These are phyloP conservation scores for Scaptomyza hsui DNA, from an alignment of 1,140 invertebrate species.

Conservation along the genomic window DNA sequence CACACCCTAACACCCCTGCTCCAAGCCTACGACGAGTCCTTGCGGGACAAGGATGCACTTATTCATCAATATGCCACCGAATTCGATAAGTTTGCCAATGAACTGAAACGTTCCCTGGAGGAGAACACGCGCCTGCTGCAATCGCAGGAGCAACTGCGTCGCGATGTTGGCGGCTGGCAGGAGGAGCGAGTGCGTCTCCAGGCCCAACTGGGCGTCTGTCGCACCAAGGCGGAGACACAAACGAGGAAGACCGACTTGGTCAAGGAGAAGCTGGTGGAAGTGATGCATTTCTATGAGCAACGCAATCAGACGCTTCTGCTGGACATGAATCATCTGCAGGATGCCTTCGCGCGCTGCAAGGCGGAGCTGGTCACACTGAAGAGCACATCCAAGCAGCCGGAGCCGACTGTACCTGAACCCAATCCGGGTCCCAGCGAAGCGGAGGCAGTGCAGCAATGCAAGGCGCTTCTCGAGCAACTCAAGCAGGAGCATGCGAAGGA, in stretches of 20 bases:
- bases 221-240: conserved; percentile 76
- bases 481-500: conserved; percentile 87
- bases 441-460: conserved; percentile 87
- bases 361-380: conserved; percentile 86
- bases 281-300: conserved; percentile 86
- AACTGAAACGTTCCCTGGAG: conserved; percentile 86
- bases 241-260: conserved; percentile 84
- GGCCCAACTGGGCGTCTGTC: conserved; percentile 76
- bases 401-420: conserved; percentile 66
- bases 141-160: conserved; percentile 85
- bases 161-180: conserved; percentile 84
- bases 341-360: conserved; percentile 85
- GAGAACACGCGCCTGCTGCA: conserved; percentile 87
- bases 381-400: conserved; percentile 56
- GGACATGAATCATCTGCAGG: conserved; percentile 86
- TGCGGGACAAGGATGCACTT: conserved; percentile 88
- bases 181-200: conserved; percentile 76
- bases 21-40: conserved; percentile 88
- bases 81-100: conserved; percentile 86
- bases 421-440: conserved; percentile 85
- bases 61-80: conserved; percentile 86
- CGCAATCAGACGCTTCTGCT: conserved; percentile 86
- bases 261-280: conserved; percentile 87
- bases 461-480: conserved; percentile 87
- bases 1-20: conserved; percentile 86